Evolutionary conservation across 2,797 vertebrate genomes (phyloP), one percentile per base, ranked within the genome.

Genomic region (Bothrops alternatus): DNA sequence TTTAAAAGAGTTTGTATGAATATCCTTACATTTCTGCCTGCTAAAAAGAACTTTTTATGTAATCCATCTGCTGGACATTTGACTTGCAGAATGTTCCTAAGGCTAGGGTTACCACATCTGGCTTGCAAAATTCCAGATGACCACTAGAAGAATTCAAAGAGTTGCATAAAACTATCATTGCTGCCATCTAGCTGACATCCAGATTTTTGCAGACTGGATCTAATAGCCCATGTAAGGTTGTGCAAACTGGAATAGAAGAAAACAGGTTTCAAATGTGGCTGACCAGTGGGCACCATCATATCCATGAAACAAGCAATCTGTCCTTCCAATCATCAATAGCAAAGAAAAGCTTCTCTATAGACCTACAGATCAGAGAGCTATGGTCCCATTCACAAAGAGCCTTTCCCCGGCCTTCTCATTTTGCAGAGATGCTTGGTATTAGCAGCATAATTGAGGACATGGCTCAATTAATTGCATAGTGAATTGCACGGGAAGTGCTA

Each of bases 391-490:
- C 90, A 82, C 91, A 3, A 7, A 90, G 87, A 94, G 23, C 87
- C 88, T 14, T 90, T 91, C 89, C 37, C 53, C n/a, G 28, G 61
- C 0, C 37, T 26, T 0, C 90, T 91, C 86, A 93, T 86, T 60
- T 50, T 86, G 20, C 16, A 63, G 73, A 56, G 28, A 18, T 93
- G 85, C 53, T 87, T 82, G 11, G 3, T 53, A 91, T 69, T n/a
- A 90, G 57, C 92, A 61, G 61, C 42, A n/a, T 87, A 94, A 91
- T 25, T 91, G 90, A 61, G 55, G 89, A 90, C 16, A 87, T 26
- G 4, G 90, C 55, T 86, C 94, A 94, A 96, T 95, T 96, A 95
- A 94, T 93, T 94, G 91, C 94, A 92, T 50, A 85, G 88, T 69
- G 92, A 82, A 95, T 96, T 95, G 69, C 88, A 88, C 89, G 63